Base-by-base conservation (phyloP, 2,797 vertebrate genomes). In the Lepidocolaptes lacrymiger region DNA sequence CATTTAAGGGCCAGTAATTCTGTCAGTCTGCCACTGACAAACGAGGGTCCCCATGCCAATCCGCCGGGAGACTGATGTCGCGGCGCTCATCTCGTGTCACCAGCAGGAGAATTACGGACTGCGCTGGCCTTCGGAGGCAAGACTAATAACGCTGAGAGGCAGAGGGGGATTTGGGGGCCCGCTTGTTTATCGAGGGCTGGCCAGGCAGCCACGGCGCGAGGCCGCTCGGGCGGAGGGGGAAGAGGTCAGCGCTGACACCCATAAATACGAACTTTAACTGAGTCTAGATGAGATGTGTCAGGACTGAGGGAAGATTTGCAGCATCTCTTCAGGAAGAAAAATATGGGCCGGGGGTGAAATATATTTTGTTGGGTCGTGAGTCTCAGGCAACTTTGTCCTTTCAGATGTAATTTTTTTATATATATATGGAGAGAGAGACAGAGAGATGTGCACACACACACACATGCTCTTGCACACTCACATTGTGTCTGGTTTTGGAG, bases 1-100 rank as follows among this genome's bases (percentile, higher is more conserved):
- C 96, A 98, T 98, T 98, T 97, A 98, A 97, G 93, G 89, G 87
- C 97, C 97, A 98, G 98, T 98, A 98, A 98, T 97, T 98, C 98
- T 98, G 98, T 98, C 98, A 98, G 95, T 96, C 96, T 94, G 17
- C 55, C 92, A 96, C 97, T 98, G 98, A 98, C 98, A 96, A 98
- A 98, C 90, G 98, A 96, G 97, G 82, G 95, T 96, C 91, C 92
- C 77, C 77, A 95, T 66, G 80, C 91, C 96, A 92, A 87, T 95
- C 94, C 41, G 73, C 96, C 81, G 86, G 95, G 97, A 95, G 93
- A 96, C 90, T 51, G 64, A 97, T 78, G 48, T 46, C 48, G 91
- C 63, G 46, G 89, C 59, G 90, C 4, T 94, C 96, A 93, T 85
- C 96, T 95, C 49, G 21, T 97, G 98, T 98, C 98, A 98, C 86